Percentiles rank a stretch among this genome's conserved stretches.
Evolutionary conservation across 2,797 vertebrate genomes (phyloP).

Genomic region (Euthynnus affinis): DNA sequence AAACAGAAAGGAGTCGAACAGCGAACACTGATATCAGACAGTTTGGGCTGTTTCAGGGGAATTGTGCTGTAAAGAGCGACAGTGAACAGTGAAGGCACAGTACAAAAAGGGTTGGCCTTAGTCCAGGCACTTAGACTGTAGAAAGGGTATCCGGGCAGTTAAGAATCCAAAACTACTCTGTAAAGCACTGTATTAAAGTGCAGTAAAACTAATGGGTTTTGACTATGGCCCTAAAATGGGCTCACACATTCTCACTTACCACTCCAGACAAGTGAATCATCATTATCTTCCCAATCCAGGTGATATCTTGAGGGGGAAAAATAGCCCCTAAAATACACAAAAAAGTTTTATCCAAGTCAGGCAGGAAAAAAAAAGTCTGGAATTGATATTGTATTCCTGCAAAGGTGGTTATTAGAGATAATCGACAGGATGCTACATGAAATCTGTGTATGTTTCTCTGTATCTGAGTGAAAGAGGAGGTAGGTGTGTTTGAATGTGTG

Average conservation of each 20-base stretch:
- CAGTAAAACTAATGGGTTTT: slow-evolving; percentile 71
- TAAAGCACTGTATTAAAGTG: slow-evolving; percentile 67
- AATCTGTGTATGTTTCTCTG: slow-evolving; percentile 34
- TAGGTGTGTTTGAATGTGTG: slow-evolving; percentile 55
- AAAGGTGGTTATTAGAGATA: slow-evolving; percentile 33
- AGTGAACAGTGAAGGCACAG: slow-evolving; percentile 29
- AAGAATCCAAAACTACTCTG: slow-evolving; percentile 60
- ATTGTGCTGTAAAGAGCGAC: slow-evolving; percentile 36
- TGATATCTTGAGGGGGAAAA: slow-evolving; percentile 42
- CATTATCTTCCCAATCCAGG: slow-evolving; percentile 63
- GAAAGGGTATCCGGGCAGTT: slow-evolving; percentile 56
- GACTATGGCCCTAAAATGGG: slow-evolving; percentile 53
- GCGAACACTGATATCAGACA: slow-evolving; percentile 18
- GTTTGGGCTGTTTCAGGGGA: slow-evolving; percentile 33
- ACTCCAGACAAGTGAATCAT: slow-evolving; percentile 52
- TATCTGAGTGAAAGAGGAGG: slow-evolving; percentile 53
- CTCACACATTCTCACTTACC: slow-evolving; percentile 73
- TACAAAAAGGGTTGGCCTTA: slow-evolving; percentile 53
- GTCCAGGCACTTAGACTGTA: slow-evolving; percentile 62
- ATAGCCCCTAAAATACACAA: slow-evolving; percentile 34
- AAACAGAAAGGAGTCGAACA: slow-evolving; percentile 13
- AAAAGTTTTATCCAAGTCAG: slow-evolving; percentile 55
- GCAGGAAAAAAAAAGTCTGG: slow-evolving; percentile 32
- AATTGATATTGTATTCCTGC: slow-evolving; percentile 56
- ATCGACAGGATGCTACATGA: slow-evolving; percentile 24